Evolutionary conservation across 2,113 vertebrate species (phyloP).

Genomic region (Sturnira hondurensis): DNA sequence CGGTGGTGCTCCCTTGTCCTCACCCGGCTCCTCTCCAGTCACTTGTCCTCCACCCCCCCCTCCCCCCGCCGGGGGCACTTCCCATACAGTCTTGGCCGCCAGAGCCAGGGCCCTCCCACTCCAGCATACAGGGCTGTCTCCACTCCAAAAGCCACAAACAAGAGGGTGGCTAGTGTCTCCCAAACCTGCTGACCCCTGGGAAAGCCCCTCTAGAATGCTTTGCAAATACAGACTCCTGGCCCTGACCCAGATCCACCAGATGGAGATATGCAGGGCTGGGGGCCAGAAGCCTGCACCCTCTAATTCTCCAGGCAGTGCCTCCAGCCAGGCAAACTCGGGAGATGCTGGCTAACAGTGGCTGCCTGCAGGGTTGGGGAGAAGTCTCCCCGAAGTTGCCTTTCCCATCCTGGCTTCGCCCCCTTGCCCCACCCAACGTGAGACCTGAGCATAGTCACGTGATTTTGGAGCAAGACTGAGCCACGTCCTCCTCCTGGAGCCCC

Average conservation of each 20-base stretch:
- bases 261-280: background rate
- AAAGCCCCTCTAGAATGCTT: too few species aligned
- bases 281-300: background rate
- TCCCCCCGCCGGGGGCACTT: too few species aligned
- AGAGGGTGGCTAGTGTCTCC: background rate
- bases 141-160: background rate
- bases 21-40: accelerated
- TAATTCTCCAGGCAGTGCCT: background rate
- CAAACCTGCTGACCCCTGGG: accelerated
- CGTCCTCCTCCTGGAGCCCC: accelerated
- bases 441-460: background rate
- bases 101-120: background rate
- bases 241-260: accelerated
- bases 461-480: background rate
- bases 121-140: background rate
- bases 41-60: too few species aligned
- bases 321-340: accelerated
- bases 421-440: accelerated
- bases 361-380: too few species aligned
- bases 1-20: background rate
- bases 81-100: background rate
- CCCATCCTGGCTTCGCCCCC: accelerated
- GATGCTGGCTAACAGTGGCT: accelerated
- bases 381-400: accelerated
- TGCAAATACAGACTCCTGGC: background rate